phyloP scores from a whole-genome alignment of 2,888 invertebrate species.

The Microplitis deprimator region DNA sequence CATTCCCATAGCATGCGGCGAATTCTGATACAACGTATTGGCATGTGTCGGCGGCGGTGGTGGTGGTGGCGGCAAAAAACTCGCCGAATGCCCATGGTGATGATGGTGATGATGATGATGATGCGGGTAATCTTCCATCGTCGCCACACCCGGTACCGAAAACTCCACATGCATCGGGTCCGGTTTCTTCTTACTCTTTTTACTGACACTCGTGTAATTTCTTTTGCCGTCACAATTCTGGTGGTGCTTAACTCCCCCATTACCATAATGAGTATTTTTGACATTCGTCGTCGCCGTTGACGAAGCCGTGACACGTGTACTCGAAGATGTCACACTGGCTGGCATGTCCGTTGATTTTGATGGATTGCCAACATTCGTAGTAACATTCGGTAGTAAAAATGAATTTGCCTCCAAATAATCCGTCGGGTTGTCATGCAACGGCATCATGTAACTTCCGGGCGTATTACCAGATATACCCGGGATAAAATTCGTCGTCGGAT shows the following conservation, averaged over 20 bases:
- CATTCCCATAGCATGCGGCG: slow-evolving; percentile 58
- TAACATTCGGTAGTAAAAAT: slow-evolving; percentile 64
- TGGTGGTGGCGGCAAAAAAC: slow-evolving; percentile 55
- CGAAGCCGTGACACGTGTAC: slow-evolving; percentile 48
- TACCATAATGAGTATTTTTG: slow-evolving; percentile 57
- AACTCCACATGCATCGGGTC: slow-evolving; percentile 67
- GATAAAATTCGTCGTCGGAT: slow-evolving; percentile 67
- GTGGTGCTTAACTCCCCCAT: slow-evolving; percentile 58
- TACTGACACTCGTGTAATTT: slow-evolving; percentile 58
- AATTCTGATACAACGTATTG: slow-evolving; percentile 67
- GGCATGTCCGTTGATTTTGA: slow-evolving; percentile 51
- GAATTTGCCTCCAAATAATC: slow-evolving; percentile 67
- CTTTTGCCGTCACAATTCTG: slow-evolving; percentile 66
- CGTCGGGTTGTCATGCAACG: slow-evolving; percentile 64
- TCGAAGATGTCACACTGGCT: slow-evolving; percentile 46
- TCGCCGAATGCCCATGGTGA: slow-evolving; percentile 59
- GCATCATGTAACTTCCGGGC: slow-evolving; percentile 68
- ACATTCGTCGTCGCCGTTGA: slow-evolving; percentile 39
- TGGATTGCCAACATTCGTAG: slow-evolving; percentile 49
- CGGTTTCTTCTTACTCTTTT: slow-evolving; percentile 65
- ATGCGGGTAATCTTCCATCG: slow-evolving; percentile 64
- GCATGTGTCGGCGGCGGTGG: slow-evolving; percentile 52
- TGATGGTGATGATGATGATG: slow-evolving; percentile 49
- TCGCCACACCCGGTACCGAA: slow-evolving; percentile 62
- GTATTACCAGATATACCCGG: slow-evolving; percentile 66